phyloP scores from a whole-genome alignment of 2,113 vertebrate species.

The Psephotus haematonotus region DNA sequence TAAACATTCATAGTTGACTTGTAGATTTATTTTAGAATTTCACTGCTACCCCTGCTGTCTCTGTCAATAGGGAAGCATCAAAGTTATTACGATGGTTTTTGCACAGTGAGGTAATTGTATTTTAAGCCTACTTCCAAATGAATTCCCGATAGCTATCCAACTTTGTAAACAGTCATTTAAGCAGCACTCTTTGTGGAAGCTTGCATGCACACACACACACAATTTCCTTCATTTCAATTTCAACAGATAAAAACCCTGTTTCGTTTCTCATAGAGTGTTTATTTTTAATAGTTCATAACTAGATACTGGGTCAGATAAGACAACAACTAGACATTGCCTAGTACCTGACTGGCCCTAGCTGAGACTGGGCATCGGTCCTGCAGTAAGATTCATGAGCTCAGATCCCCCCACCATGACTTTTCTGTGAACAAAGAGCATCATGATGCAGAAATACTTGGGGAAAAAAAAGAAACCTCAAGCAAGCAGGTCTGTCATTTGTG shows the following conservation, averaged over 20 bases:
- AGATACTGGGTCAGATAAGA: neutral
- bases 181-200: neutral
- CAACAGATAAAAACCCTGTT: constrained; percentile 15
- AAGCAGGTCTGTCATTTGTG: neutral
- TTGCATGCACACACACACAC: neutral
- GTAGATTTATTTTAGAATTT: constrained; percentile 7
- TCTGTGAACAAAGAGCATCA: neutral
- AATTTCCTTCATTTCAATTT: neutral
- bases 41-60: neutral
- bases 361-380: neutral
- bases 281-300: neutral
- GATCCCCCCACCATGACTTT: neutral
- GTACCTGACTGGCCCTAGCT: neutral
- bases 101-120: neutral
- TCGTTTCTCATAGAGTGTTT: neutral
- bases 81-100: neutral
- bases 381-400: neutral
- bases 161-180: constrained; percentile 11
- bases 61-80: neutral
- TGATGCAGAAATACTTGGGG: neutral
- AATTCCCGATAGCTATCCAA: neutral
- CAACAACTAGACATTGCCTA: neutral
- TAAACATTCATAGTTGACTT: neutral
- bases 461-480: neutral
- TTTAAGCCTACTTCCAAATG: constrained; percentile 12